These are phyloP conservation scores for Dendrophyllia cribrosa DNA, from an alignment of 64 coral and sea anemone genomes.

Conservation along the genomic window DNA sequence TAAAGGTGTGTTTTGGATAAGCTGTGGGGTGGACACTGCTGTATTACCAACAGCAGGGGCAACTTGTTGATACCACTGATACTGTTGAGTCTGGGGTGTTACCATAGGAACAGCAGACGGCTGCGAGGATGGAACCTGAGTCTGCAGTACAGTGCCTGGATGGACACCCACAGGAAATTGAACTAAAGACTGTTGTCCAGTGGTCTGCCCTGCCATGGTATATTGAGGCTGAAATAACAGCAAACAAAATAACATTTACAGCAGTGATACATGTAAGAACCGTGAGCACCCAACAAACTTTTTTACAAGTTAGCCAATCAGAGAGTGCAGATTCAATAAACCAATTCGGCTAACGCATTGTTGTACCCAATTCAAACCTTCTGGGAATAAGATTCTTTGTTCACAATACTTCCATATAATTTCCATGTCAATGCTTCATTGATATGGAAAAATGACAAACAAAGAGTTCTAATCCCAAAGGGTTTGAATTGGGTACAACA, in stretches of 20 bases:
- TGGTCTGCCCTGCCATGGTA: constrained; percentile 1
- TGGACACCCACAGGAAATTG: constrained; percentile 53
- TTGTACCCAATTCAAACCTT: too few species aligned
- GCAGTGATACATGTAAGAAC: too few species aligned
- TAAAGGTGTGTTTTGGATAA: not conserved
- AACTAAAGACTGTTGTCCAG: constrained; percentile 2
- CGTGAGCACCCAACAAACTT: too few species aligned
- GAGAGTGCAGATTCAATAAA: too few species aligned
- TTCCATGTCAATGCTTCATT: too few species aligned
- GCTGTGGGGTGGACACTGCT: not conserved
- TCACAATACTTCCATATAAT: too few species aligned
- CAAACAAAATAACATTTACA: not conserved
- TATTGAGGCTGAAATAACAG: constrained; percentile 12
- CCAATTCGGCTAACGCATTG: too few species aligned
- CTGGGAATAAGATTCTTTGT: too few species aligned
- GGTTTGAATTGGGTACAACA: too few species aligned
- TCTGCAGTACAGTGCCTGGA: not conserved
- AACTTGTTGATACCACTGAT: constrained; percentile 54
- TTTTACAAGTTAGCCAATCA: too few species aligned
- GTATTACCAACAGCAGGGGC: constrained; percentile 34
- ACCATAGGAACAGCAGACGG: constrained; percentile 17
- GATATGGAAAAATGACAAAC: too few species aligned
- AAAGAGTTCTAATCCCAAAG: too few species aligned
- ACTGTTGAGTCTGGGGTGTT: constrained; percentile 48
- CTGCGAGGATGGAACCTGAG: constrained; percentile 12